phyloP scores from a whole-genome alignment of 2,888 invertebrate genomes.

The Chloroclysta siterata region DNA sequence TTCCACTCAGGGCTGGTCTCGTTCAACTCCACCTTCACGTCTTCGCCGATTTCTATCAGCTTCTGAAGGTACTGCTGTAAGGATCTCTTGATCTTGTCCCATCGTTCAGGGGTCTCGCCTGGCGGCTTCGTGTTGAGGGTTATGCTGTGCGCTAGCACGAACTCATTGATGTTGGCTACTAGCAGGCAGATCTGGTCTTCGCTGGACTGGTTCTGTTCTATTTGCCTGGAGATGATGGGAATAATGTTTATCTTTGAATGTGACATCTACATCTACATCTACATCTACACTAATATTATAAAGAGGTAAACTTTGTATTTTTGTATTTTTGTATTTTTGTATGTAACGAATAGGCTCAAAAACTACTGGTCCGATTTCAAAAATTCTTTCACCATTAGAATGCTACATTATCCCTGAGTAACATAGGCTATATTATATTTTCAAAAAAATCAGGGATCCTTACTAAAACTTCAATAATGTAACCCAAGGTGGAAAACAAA shows the following conservation, averaged over 20 bases:
- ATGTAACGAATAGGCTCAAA: too few relatives aligned
- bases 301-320: too few relatives aligned
- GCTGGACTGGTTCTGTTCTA: slow-evolving; percentile 61
- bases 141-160: slow-evolving; percentile 82
- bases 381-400: too few relatives aligned
- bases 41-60: slow-evolving; percentile 78
- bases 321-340: too few relatives aligned
- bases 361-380: too few relatives aligned
- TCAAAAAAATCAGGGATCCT: too few relatives aligned
- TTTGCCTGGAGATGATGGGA: slow-evolving; percentile 62
- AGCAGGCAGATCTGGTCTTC: slow-evolving; percentile 80
- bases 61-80: slow-evolving; percentile 77
- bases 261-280: too few relatives aligned
- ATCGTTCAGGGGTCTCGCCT: slow-evolving; percentile 77
- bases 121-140: slow-evolving; percentile 79
- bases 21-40: slow-evolving; percentile 78
- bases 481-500: too few relatives aligned
- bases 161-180: slow-evolving; percentile 84
- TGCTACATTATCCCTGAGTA: too few relatives aligned
- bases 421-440: too few relatives aligned
- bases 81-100: slow-evolving; percentile 80
- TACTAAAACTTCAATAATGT: too few relatives aligned
- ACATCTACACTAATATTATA: too few relatives aligned
- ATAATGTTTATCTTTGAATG: background rate
- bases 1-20: slow-evolving; percentile 73